Evolutionary conservation across 2,888 invertebrate species (phyloP), one percentile per base, ranked within the genome.

Genomic region (Gisinianus flammeolus): DNA sequence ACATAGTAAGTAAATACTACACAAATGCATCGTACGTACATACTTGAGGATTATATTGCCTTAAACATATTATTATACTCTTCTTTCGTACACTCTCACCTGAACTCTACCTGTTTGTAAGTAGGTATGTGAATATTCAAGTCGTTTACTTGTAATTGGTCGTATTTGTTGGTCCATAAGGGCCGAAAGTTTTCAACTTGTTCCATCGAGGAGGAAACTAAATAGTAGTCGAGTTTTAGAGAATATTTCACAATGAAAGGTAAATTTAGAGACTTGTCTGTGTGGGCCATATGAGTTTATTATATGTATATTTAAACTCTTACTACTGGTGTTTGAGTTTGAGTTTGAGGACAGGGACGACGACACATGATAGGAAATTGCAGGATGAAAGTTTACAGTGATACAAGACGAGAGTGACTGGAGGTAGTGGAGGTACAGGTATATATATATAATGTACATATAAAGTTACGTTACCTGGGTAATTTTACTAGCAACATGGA

Each of bases 221-320:
- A 44, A 44, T n/a, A n/a, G n/a, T n/a, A n/a, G n/a, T 10, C 44
- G 16, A 44, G 44, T 54, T n/a, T n/a, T 4, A 54, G 54, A n/a
- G 54, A 19, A 54, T 19, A 54, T 54, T 54, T 54, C 16, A 54
- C 54, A 54, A 70, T 70, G 54, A 54, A 54, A 54, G 70, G 70
- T 70, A 70, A 44, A 70, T 70, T 70, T 70, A 70, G 70, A 52
- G 54, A 10, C 54, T 67, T 70, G 70, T 52, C 69, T 74, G 74
- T 74, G 74, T 74, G 74, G 35, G 74, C 44, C 35, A 26, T 19
- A 31, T 31, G 64, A 66, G 74, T 74, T 74, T 74, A 33, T 44
- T 74, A 44, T 19, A 19, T 22, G 54, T 54, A n/a, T n/a, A n/a
- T n/a, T n/a, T n/a, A n/a, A n/a, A n/a, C n/a, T n/a, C n/a, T n/a